phyloP scores from a whole-genome alignment of 2,113 vertebrate genomes.

The Apteryx owenii region DNA sequence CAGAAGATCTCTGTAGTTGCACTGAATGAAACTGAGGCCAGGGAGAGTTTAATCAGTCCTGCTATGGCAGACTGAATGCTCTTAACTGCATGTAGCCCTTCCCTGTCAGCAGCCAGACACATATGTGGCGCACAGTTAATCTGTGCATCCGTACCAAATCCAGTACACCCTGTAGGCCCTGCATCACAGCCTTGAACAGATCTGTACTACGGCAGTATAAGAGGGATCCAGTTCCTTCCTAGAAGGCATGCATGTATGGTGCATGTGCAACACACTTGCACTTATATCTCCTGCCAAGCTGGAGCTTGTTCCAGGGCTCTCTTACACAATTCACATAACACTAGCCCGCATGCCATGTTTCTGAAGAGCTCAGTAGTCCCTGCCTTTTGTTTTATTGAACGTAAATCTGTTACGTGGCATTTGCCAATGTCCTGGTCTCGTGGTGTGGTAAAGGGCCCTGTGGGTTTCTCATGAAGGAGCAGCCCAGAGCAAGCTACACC shows the following conservation, averaged over 20 bases:
- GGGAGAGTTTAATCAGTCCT: neutral
- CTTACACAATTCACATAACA: accelerated
- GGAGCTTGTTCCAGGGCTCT: neutral
- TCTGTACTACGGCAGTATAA: neutral
- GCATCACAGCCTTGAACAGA: neutral
- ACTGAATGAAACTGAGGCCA: neutral
- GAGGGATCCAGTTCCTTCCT: neutral
- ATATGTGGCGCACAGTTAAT: neutral
- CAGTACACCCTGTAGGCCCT: neutral
- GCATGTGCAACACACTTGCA: accelerated
- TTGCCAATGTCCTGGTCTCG: neutral
- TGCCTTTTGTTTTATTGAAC: neutral
- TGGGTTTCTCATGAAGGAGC: neutral
- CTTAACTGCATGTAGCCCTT: neutral
- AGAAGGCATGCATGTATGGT: accelerated
- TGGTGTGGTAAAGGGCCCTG: neutral
- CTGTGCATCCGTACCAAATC: neutral
- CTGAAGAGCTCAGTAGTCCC: neutral
- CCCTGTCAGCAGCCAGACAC: neutral
- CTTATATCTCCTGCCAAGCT: neutral
- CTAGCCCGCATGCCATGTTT: accelerated
- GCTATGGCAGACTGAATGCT: neutral
- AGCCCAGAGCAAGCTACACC: neutral
- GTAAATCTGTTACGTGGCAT: accelerated
- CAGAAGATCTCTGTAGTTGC: neutral